Percentiles rank a stretch among this genome's conserved stretches.
phyloP scores from a whole-genome alignment of 2,888 invertebrate species.

The Aplocera efformata region DNA sequence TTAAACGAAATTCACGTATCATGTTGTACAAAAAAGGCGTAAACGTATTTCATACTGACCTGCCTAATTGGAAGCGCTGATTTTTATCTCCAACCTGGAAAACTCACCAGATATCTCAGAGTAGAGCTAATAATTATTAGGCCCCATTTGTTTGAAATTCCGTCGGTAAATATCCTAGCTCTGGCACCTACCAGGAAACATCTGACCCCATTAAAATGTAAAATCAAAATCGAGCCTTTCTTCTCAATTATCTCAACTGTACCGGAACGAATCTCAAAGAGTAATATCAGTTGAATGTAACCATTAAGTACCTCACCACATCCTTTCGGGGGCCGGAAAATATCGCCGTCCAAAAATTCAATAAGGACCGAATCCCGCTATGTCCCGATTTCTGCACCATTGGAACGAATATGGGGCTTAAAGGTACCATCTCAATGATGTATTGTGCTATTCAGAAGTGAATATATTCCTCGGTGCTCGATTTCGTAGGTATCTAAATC shows the following conservation, averaged over 20 bases:
- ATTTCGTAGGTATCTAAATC: slow-evolving; percentile 18
- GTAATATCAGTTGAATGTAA: slow-evolving; percentile 28
- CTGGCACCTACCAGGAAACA: too few relatives aligned
- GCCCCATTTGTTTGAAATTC: too few relatives aligned
- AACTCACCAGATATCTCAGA: too few relatives aligned
- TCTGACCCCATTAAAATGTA: slow-evolving; percentile 2
- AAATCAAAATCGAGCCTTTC: slow-evolving; percentile 2
- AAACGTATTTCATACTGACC: too few relatives aligned
- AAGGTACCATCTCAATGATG: slow-evolving; percentile 46
- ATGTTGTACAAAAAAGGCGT: too few relatives aligned
- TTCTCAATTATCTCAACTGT: slow-evolving; percentile 14
- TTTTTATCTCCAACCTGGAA: too few relatives aligned
- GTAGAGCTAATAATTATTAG: too few relatives aligned
- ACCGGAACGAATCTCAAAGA: slow-evolving; percentile 18
- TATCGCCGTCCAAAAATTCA: slow-evolving; percentile 45
- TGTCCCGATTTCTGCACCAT: slow-evolving; percentile 53
- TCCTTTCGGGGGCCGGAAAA: slow-evolving; percentile 41
- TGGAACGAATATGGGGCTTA: slow-evolving; percentile 47
- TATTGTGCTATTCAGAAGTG: slow-evolving; percentile 53
- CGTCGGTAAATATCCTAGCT: too few relatives aligned
- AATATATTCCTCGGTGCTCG: slow-evolving; percentile 45
- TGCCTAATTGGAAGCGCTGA: too few relatives aligned
- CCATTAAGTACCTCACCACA: slow-evolving; percentile 40
- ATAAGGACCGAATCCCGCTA: slow-evolving; percentile 52
- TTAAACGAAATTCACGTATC: too few relatives aligned